Evolutionary conservation across 37 sponge, comb jelly and placozoan species (phyloP).

Genomic region (Theonella swinhoei): DNA sequence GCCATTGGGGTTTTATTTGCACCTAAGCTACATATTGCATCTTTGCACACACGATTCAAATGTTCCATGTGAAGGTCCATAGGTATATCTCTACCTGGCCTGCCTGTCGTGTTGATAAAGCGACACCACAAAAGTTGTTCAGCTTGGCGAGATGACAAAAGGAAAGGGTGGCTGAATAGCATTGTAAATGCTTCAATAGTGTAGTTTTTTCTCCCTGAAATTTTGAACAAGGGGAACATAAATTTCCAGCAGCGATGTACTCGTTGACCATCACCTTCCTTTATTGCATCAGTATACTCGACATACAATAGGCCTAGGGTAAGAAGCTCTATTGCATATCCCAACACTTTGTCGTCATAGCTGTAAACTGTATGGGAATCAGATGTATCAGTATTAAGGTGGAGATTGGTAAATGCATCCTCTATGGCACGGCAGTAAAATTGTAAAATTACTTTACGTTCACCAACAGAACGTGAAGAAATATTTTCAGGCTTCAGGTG

Average conservation of each 20-base stretch:
- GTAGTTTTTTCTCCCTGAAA: conserved; percentile 22
- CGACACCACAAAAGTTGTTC: conserved; percentile 23
- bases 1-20: conserved; percentile 17
- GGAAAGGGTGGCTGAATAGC: background rate
- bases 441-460: too few species aligned
- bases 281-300: conserved; percentile 36
- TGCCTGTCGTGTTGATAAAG: conserved; percentile 24
- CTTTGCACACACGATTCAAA: conserved; percentile 7
- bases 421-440: too few species aligned
- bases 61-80: conserved; percentile 32
- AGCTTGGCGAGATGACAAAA: conserved; percentile 12
- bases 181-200: conserved; percentile 26
- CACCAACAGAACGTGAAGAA: background rate
- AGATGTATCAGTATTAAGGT: background rate
- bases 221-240: conserved; percentile 16
- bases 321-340: conserved; percentile 20
- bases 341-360: conserved; percentile 15
- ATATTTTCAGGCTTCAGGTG: too few species aligned
- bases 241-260: conserved; percentile 32
- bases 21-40: conserved; percentile 6
- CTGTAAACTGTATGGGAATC: background rate
- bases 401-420: too few species aligned
- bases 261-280: conserved; percentile 42
- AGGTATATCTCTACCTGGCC: conserved; percentile 13
- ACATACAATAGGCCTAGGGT: conserved; percentile 27